A percentile compares a stretch with the other conserved stretches of the same genome.
Evolutionary conservation across 2,888 invertebrate species (phyloP).

Genomic region (Drosophila percnosoma): DNA sequence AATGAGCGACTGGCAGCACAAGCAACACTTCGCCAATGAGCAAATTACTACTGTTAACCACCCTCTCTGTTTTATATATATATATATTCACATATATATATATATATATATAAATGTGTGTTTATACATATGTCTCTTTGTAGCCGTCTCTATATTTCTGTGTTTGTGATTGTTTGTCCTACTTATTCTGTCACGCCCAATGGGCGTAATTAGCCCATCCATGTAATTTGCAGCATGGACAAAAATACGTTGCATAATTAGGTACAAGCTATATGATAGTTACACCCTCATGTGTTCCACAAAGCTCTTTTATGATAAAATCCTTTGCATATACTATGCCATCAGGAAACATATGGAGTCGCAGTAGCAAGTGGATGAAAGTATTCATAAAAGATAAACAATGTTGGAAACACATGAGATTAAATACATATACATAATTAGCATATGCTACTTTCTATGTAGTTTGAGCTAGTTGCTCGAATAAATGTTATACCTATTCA

Average conservation of each 20-base stretch:
- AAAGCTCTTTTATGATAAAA: neutral
- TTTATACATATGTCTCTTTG: conserved; percentile 4
- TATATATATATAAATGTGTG: neutral
- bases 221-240: conserved; percentile 22
- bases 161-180: conserved; percentile 20
- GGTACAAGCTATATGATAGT: conserved; percentile 15
- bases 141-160: conserved; percentile 17
- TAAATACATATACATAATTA: neutral
- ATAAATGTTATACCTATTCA: conserved; percentile 35
- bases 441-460: conserved; percentile 15
- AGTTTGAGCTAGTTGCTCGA: conserved; percentile 33
- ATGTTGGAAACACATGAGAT: conserved; percentile 9
- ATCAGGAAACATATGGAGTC: neutral
- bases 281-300: conserved; percentile 14
- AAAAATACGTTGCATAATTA: conserved; percentile 20
- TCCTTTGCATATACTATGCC: neutral
- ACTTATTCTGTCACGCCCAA: conserved; percentile 39
- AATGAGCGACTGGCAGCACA: conserved; percentile 41
- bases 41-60: conserved; percentile 48
- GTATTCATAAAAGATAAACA: neutral
- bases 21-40: conserved; percentile 23
- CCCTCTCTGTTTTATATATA: conserved; percentile 7
- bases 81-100: conserved; percentile 2
- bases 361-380: neutral
- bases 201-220: conserved; percentile 40